Conservation (phyloP, 2,888 invertebrate species). For the Sphaerophoria rueppellii region DNA sequence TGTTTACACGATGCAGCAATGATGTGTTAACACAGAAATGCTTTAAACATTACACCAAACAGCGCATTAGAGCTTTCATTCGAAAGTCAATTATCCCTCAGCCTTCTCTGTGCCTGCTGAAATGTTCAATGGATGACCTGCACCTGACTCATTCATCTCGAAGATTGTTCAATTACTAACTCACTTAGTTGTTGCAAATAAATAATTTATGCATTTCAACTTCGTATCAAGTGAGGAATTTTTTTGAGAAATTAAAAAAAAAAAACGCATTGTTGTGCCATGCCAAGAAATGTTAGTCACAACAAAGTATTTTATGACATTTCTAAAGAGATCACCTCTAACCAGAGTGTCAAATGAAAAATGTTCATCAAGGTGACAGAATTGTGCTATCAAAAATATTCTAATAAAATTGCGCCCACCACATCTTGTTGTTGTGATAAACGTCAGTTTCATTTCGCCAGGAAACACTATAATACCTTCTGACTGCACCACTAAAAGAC, state of each 20-base stretch:
- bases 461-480: background rate
- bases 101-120: constrained; percentile 20
- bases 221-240: background rate
- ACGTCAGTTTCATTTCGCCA: constrained; percentile 38
- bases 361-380: constrained; percentile 42
- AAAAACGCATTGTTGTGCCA: constrained; percentile 8
- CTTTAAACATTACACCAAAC: constrained; percentile 12
- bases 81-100: constrained; percentile 23
- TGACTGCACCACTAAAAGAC: background rate
- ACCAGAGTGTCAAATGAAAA: constrained; percentile 48
- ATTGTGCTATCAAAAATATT: too few relatives aligned
- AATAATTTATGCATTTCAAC: too few relatives aligned
- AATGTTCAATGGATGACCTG: constrained; percentile 1
- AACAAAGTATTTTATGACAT: constrained; percentile 19
- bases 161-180: constrained; percentile 24
- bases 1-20: constrained; percentile 25
- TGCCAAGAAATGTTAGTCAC: constrained; percentile 22
- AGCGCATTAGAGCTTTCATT: constrained; percentile 16
- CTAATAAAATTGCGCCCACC: constrained; percentile 40
- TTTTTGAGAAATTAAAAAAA: background rate
- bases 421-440: constrained; percentile 34
- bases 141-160: too few relatives aligned
- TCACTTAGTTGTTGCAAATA: constrained; percentile 18
- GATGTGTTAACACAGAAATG: constrained; percentile 19
- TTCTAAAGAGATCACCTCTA: constrained; percentile 19